Base-by-base conservation (phyloP, 2,888 invertebrate genomes). In the Gasteruption jaculator region DNA sequence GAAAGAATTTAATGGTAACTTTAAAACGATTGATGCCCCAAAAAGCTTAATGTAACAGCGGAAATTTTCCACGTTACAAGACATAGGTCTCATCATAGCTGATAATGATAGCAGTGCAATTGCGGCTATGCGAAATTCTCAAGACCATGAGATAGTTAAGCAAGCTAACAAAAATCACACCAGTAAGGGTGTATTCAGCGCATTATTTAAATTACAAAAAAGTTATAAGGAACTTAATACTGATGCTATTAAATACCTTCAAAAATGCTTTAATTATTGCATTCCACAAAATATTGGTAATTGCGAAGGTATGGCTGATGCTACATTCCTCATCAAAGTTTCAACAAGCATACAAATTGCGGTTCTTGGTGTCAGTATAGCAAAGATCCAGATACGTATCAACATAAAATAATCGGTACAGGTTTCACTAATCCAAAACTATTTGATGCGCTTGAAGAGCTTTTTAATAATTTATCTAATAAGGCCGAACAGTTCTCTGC, bases 81-180 rank as follows among this genome's bases (percentile, higher is more conserved):
- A 41, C 12, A 18, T 36, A 7, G 36, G 41, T 11, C 15, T 15
- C 14, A 16, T 41, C 12, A 18, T 19, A 5, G 20, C 22, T 7
- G 41, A 41, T 36, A 25, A 41, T 24, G 41, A 41, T 24, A 30
- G 30, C 16, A 7, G 22, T 14, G 16, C 41, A 2, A 41, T 41
- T 16, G n/a, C 12, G 12, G 30, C 35, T 4, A 15, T 41, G 15
- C 16, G 41, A 10, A 18, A 14, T 5, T 30, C 24, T n/a, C 5
- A 10, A 12, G 25, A 30, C 25, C 30, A 29, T 11, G 33, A 41
- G 24, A 37, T 41, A 24, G n/a, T 41, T 4, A 41, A 41, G 21
- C 36, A 29, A 18, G 29, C 29, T 2, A 31, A 41, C 18, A 36
- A 21, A 24, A 41, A 36, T 31, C 41, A 41, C 12, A 30, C 36